These are phyloP conservation scores for Nasonovia ribisnigri DNA, from an alignment of 2,888 invertebrate genomes.

Conservation along the genomic window DNA sequence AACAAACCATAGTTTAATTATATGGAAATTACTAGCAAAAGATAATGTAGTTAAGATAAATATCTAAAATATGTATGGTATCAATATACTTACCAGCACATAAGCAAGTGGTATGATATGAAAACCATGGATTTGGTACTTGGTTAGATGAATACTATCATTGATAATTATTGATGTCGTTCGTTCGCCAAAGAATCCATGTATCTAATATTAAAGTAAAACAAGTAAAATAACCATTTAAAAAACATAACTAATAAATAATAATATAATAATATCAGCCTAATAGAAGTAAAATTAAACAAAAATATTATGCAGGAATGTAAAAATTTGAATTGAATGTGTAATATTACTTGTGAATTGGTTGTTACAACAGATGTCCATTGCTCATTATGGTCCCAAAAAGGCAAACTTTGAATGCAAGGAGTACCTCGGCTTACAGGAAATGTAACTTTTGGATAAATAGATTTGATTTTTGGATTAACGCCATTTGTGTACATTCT, in stretches of 20 bases:
- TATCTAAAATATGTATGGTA: neutral
- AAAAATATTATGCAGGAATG: neutral
- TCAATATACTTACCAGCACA: neutral
- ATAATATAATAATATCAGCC: neutral
- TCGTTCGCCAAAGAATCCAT: neutral
- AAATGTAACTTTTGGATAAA: constrained; percentile 72
- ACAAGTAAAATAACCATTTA: neutral
- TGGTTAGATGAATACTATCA: neutral
- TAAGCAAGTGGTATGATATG: constrained; percentile 16
- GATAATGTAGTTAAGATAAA: neutral
- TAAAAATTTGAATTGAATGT: neutral
- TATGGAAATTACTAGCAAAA: neutral
- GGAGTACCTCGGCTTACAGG: constrained; percentile 74
- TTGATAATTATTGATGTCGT: neutral
- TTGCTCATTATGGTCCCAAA: constrained; percentile 32
- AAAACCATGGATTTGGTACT: neutral
- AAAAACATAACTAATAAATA: neutral
- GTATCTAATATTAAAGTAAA: neutral
- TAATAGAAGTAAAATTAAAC: neutral
- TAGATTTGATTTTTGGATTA: constrained; percentile 71
- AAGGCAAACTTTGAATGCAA: neutral
- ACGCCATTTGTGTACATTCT: constrained; percentile 73
- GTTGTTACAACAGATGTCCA: neutral
- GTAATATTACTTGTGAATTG: neutral
- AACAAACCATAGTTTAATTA: neutral